Base-by-base conservation (phyloP, 2,888 invertebrate genomes). In the Thereva unica region DNA sequence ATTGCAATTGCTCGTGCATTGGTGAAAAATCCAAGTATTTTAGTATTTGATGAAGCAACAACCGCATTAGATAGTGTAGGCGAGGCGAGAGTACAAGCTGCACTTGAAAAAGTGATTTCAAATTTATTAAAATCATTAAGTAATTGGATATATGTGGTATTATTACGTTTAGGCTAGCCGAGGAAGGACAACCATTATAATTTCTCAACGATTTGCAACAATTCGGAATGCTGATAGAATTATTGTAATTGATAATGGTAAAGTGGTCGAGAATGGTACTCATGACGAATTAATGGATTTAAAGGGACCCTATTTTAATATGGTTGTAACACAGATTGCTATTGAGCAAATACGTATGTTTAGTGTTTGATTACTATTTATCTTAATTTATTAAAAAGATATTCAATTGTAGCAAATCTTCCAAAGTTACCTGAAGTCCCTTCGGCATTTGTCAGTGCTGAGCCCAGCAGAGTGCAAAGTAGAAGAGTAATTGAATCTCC, bases 1-100 rank as follows among this genome's bases (percentile, higher is more conserved):
- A 90, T 95, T 53, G 95, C 95, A 1, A 95, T 95, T 72, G 95
- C 95, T 0, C 84, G 95, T 67, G 94, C 95, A 0, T 80, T 95
- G 7, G 85, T 95, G 2, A 84, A 91, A 47, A 85, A 92, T 75
- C 95, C 95, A 0, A 85, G 86, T 67, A 90, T 95, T 70, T 80
- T 93, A 38, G 81, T 92, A 2, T 77, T 92, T 12, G 95, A 95
- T 74, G 95, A 95, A 79, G 95, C 94, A 0, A 95, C 95, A 1
- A 93, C 93, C 1, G 95, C 95, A 0, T 83, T 95, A 12, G 95
- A 95, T 76, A 90, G 90, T 0, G 87, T 89, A 34, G 93, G 92
- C 70, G 96, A 96, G 82, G 85, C 88, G 0, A 87, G 91, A 77
- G 95, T 96, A 0, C 95, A 95, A 80, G 86, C 85, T 10, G 94